These are phyloP conservation scores for Perithous albicinctus DNA, from an alignment of 2,888 invertebrate genomes.

Conservation along the genomic window DNA sequence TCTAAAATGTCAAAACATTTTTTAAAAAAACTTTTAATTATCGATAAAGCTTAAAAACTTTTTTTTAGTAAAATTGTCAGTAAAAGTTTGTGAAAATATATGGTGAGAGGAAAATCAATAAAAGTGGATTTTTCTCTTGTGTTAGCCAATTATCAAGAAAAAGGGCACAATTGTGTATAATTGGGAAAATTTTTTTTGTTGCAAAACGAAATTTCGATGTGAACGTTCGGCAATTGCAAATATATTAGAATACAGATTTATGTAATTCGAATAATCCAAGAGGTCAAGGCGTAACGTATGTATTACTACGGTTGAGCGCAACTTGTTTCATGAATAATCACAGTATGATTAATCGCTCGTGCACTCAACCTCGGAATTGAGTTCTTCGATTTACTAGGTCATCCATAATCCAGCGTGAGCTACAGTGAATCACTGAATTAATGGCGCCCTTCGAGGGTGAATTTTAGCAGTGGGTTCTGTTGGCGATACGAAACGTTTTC, in stretches of 20 bases:
- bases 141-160: not conserved
- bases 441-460: constrained; percentile 3
- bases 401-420: constrained; percentile 24
- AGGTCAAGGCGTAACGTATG: constrained; percentile 29
- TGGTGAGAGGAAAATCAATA: too few relatives aligned
- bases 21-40: too few relatives aligned
- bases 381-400: constrained; percentile 42
- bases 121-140: not conserved
- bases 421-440: constrained; percentile 45
- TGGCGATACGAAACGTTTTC: constrained; percentile 12
- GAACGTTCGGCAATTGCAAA: too few relatives aligned
- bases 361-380: constrained; percentile 31
- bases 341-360: constrained; percentile 26
- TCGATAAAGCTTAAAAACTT: too few relatives aligned
- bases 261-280: constrained; percentile 32
- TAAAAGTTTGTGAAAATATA: too few relatives aligned
- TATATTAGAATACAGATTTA: too few relatives aligned
- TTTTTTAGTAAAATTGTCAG: too few relatives aligned
- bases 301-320: constrained; percentile 25
- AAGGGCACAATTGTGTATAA: not conserved
- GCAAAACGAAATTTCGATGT: not conserved
- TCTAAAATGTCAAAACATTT: not conserved
- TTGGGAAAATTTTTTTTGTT: not conserved
- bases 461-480: not conserved
- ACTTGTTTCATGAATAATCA: constrained; percentile 52